phyloP scores from a whole-genome alignment of 2,113 vertebrate species.

The Machaerirhynchus nigripectus region DNA sequence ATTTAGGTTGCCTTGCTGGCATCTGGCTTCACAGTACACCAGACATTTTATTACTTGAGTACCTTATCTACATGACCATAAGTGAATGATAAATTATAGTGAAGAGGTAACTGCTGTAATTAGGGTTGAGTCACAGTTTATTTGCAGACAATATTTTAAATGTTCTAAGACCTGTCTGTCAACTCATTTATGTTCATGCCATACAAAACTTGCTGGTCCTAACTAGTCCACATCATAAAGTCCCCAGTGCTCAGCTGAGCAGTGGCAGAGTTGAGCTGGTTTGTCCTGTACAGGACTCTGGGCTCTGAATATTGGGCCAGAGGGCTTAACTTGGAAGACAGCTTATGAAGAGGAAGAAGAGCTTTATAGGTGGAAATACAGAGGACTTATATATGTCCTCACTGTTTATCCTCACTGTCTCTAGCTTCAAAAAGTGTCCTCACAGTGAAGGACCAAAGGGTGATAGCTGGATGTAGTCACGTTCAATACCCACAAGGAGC shows the following conservation, averaged over 20 bases:
- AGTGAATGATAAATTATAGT: slow-evolving; percentile 1
- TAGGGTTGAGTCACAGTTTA: slow-evolving; percentile 9
- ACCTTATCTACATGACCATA: neutral
- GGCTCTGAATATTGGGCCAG: neutral
- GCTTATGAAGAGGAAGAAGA: neutral
- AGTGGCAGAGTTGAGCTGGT: neutral
- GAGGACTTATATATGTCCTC: neutral
- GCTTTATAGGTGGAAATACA: neutral
- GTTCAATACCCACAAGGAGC: neutral
- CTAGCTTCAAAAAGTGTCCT: neutral
- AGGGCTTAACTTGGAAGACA: neutral
- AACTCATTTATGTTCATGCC: neutral
- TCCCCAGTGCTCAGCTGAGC: neutral
- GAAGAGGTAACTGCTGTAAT: neutral
- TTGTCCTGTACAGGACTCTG: neutral
- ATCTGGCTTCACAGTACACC: neutral
- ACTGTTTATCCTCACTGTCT: neutral
- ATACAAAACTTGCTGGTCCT: neutral
- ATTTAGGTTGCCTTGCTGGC: slow-evolving; percentile 11
- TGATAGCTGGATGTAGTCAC: neutral
- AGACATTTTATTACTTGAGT: slow-evolving; percentile 10
- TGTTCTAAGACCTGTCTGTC: neutral
- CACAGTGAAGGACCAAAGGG: neutral
- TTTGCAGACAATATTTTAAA: slow-evolving; percentile 2
- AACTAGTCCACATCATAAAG: neutral